Evolutionary conservation across 2,113 vertebrate genomes (phyloP).

Genomic region (Pachycephala philippinensis): DNA sequence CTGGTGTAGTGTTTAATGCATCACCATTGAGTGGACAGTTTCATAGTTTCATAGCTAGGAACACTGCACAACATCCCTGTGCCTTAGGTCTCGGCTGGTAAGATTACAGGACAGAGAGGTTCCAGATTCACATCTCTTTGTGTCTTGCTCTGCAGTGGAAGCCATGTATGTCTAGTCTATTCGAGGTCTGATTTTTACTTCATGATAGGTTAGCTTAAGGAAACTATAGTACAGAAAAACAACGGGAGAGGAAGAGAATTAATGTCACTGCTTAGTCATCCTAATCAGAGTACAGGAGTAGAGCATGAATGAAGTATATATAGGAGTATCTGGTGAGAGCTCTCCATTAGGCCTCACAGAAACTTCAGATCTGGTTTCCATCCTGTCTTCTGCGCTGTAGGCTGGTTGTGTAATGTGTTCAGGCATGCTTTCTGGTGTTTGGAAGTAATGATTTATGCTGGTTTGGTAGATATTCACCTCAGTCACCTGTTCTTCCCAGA

Average conservation of each 20-base stretch:
- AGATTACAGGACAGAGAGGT: fast-evolving
- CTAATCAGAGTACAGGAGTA: background rate
- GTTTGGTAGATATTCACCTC: background rate
- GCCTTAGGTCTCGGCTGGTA: background rate
- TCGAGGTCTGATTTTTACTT: background rate
- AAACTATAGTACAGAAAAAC: background rate
- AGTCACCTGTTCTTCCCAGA: background rate
- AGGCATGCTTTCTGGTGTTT: background rate
- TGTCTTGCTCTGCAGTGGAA: background rate
- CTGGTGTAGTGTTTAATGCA: background rate
- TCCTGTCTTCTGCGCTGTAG: background rate
- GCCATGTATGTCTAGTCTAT: background rate
- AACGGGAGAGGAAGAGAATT: background rate
- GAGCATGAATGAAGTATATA: background rate
- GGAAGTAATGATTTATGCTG: background rate
- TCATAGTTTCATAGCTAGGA: background rate
- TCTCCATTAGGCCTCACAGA: background rate
- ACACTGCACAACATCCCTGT: background rate
- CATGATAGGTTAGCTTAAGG: background rate
- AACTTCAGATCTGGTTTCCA: background rate
- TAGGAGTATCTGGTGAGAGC: background rate
- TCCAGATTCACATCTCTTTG: background rate
- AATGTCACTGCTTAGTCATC: background rate
- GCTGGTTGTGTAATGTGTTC: background rate
- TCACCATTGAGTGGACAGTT: background rate